Base-by-base conservation (phyloP, 2,888 invertebrate species). In the Melieria crassipennis region DNA sequence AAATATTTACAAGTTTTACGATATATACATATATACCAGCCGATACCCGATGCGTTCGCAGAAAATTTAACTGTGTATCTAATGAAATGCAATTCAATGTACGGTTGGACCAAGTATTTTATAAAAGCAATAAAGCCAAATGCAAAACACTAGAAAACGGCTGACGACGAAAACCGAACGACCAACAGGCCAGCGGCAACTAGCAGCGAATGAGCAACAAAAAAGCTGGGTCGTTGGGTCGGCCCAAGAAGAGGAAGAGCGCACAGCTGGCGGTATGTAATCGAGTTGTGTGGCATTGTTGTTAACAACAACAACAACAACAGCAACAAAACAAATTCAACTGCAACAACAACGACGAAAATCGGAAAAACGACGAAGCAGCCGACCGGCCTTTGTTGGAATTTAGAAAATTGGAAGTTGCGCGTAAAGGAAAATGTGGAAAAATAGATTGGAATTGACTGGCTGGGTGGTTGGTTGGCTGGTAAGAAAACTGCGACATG, bases 341-440 rank as follows among this genome's bases (percentile, higher is more conserved):
- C 48, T 13, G 30, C n/a, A 13, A 16, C 57, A 55, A 30, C 55
- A 55, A 61, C 70, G 46, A 42, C 60, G 60, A 55, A 61, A 30
- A 45, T 60, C 6, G 60, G 68, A 68, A 68, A 61, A 68, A 50
- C 43, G 48, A 58, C 66, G 65, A 69, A 65, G 56, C 65, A 65
- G 63, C 72, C 67, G 62, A 71, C 66, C 72, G 72, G 72, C 69
- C 65, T 72, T 65, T 62, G 50, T 65, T 65, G 72, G 72, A 69
- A 72, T 65, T 56, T 65, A n/a, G 60, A 65, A 58, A 56, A 16
- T 13, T 47, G 57, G 45, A 62, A 66, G 62, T 55, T 55, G 43
- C 55, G 45, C 65, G 16, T 48, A 66, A 55, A 57, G 47, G 63
- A 71, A 66, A 71, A 62, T 30, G n/a, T 56, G 16, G 11, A 42